A percentile compares a stretch with the other conserved stretches of the same genome.
Conservation (phyloP, 2,797 vertebrate genomes). For the Tympanoctomys barrerae region DNA sequence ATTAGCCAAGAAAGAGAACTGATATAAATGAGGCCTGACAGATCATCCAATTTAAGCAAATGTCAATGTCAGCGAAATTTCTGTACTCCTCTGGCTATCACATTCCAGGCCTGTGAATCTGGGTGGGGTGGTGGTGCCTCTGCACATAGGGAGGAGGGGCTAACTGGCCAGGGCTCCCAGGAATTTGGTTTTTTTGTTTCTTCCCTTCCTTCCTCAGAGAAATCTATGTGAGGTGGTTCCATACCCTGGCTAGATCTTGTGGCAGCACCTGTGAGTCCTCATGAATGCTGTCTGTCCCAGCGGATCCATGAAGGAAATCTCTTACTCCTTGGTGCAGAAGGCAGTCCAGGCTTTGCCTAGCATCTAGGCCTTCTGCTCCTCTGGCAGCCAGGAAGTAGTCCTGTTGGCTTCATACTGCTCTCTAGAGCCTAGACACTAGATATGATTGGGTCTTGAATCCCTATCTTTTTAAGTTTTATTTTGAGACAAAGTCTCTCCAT, state of each 20-base stretch:
- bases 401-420: not conserved
- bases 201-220: not conserved
- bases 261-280: not conserved
- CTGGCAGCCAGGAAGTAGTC: not conserved
- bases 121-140: not conserved
- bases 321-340: not conserved
- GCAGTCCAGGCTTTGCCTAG: not conserved
- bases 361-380: not conserved
- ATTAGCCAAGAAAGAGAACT: slow-evolving; percentile 4
- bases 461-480: not conserved
- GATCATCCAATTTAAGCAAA: slow-evolving; percentile 32
- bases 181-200: not conserved
- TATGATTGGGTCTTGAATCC: not conserved
- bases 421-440: not conserved
- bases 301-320: not conserved
- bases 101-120: not conserved
- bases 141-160: not conserved
- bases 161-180: rapidly evolving
- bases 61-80: slow-evolving; percentile 14
- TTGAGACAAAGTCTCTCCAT: not conserved
- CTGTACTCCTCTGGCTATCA: not conserved
- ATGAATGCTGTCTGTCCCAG: not conserved
- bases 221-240: not conserved
- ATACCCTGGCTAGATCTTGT: not conserved
- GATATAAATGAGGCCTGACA: slow-evolving; percentile 58